Evolutionary conservation across 2,888 invertebrate species (phyloP).

Genomic region (Troglohyphantes excavatus): DNA sequence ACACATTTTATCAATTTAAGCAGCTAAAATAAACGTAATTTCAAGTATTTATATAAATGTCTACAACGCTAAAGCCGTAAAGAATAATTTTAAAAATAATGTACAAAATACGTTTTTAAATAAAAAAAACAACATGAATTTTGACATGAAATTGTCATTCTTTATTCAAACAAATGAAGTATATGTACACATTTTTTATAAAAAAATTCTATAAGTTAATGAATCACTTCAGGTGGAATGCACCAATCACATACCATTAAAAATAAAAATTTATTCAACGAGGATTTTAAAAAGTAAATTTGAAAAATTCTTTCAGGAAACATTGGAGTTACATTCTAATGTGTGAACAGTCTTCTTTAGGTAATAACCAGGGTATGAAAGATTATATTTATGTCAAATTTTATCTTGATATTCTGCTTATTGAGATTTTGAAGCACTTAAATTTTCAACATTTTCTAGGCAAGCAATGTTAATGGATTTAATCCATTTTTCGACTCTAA

Average conservation of each 20-base stretch:
- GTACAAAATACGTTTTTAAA: no score
- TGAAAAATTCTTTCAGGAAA: neutral
- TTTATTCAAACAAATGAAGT: neutral
- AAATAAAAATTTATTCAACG: neutral
- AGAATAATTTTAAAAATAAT: no score
- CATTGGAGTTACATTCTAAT: neutral
- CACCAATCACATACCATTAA: no score
- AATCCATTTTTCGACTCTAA: conserved; percentile 52
- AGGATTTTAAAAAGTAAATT: neutral
- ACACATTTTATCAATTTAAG: no score
- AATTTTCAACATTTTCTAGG: neutral
- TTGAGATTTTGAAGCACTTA: neutral
- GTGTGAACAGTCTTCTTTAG: neutral
- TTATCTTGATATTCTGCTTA: neutral
- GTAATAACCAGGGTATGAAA: neutral
- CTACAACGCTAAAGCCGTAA: no score
- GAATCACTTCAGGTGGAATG: no score
- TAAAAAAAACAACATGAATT: no score
- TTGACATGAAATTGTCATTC: no score
- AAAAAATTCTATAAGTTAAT: neutral
- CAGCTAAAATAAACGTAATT: no score
- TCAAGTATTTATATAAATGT: no score
- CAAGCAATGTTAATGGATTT: conserved; percentile 29
- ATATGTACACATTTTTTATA: neutral
- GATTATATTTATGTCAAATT: neutral